Evolutionary conservation across 2,797 vertebrate genomes (phyloP).

Genomic region (Lagocephalus sceleratus): DNA sequence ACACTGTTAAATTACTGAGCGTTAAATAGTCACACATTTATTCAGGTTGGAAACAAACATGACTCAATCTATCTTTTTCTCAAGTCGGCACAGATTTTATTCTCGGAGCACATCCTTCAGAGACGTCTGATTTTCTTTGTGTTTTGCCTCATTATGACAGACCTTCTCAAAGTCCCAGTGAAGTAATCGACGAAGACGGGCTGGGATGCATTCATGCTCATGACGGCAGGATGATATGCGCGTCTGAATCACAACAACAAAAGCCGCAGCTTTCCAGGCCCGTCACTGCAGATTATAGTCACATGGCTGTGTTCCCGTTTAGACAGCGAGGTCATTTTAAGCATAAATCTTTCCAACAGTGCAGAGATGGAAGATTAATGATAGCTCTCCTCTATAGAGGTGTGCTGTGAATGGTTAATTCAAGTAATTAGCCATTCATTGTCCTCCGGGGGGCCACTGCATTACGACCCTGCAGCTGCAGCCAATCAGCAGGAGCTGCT

Average conservation of each 20-base stretch:
- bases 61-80: constrained; percentile 6
- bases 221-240: constrained; percentile 19
- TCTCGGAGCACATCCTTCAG: constrained; percentile 13
- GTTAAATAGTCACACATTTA: background rate
- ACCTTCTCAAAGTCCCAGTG: constrained; percentile 38
- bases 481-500: constrained; percentile 36
- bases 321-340: constrained; percentile 30
- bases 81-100: constrained; percentile 8
- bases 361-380: constrained; percentile 30
- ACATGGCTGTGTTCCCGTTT: constrained; percentile 9
- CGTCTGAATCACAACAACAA: constrained; percentile 31
- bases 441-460: constrained; percentile 35
- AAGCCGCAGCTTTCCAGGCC: constrained; percentile 29
- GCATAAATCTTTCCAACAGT: constrained; percentile 36
- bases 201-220: constrained; percentile 10
- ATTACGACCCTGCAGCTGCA: constrained; percentile 20
- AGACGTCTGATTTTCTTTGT: constrained; percentile 26
- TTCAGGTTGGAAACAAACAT: constrained; percentile 2
- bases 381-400: constrained; percentile 25
- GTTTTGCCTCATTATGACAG: constrained; percentile 41
- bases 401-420: constrained; percentile 53
- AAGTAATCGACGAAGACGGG: constrained; percentile 44
- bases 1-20: no score
- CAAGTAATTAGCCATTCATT: constrained; percentile 50
- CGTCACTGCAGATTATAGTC: constrained; percentile 47